Evolutionary conservation across 2,797 vertebrate species (phyloP).

Genomic region (Perodicticus potto): DNA sequence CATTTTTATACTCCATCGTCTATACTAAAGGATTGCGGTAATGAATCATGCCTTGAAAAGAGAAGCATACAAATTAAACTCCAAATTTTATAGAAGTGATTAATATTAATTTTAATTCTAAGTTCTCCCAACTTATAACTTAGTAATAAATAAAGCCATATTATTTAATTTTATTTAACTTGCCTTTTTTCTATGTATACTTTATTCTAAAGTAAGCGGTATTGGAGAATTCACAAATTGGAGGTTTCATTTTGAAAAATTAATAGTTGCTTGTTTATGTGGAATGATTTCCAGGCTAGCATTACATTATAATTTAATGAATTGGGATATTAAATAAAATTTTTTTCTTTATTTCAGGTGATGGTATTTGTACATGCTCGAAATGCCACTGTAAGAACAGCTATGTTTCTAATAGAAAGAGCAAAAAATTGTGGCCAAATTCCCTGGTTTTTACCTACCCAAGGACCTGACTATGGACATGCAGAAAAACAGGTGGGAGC

Average conservation of each 20-base stretch:
- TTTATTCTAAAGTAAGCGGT: constrained; percentile 64
- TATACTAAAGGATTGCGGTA: neutral
- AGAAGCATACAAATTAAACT: constrained; percentile 5
- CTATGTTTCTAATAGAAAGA: constrained; percentile 96
- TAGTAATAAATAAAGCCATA: constrained; percentile 10
- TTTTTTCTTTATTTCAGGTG: constrained; percentile 90
- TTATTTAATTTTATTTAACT: constrained; percentile 37
- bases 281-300: neutral
- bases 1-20: neutral
- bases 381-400: constrained; percentile 97
- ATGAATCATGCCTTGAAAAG: constrained; percentile 36
- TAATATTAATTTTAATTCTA: constrained; percentile 28
- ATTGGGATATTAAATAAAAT: constrained; percentile 62
- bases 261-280: constrained; percentile 51
- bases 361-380: constrained; percentile 99
- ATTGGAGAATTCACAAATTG: constrained; percentile 31
- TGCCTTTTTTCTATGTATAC: neutral
- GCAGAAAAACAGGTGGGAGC: constrained; percentile 95
- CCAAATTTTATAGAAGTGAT: neutral
- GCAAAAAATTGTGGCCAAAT: constrained; percentile 96
- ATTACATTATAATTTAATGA: constrained; percentile 22
- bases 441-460: constrained; percentile 92
- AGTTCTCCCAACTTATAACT: neutral
- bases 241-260: constrained; percentile 17
- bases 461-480: constrained; percentile 95